phyloP scores from a whole-genome alignment of 2,888 invertebrate species.

The Sialis lutaria region DNA sequence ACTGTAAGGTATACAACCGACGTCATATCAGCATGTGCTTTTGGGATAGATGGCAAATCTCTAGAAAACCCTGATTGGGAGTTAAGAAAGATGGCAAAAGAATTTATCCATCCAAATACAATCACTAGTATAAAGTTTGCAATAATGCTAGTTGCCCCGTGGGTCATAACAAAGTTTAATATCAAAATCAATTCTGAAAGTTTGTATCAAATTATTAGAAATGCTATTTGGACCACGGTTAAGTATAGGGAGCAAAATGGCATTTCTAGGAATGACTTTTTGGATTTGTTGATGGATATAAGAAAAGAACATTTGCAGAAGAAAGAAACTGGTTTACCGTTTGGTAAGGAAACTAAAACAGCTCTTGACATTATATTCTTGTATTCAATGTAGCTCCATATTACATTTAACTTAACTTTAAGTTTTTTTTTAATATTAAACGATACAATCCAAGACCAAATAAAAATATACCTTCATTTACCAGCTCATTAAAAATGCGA shows the following conservation, averaged over 20 bases:
- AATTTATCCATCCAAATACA: neutral
- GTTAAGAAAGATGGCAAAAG: neutral
- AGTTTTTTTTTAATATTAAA: too few species aligned
- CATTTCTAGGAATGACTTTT: slow-evolving; percentile 2
- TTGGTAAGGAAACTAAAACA: too few species aligned
- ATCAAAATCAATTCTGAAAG: neutral
- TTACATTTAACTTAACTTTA: too few species aligned
- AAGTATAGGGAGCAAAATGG: slow-evolving; percentile 1
- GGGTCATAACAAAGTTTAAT: neutral
- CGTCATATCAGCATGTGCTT: neutral
- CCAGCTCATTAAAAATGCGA: too few species aligned
- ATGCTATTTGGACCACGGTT: neutral
- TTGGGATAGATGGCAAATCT: neutral
- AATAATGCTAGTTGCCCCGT: neutral
- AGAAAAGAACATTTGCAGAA: neutral
- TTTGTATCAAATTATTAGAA: neutral
- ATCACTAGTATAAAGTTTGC: neutral
- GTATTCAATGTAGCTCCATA: too few species aligned
- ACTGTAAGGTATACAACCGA: neutral
- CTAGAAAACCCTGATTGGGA: neutral
- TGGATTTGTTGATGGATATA: slow-evolving; percentile 2
- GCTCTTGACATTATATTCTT: too few species aligned
- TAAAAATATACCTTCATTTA: too few species aligned
- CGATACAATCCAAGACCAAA: too few species aligned
- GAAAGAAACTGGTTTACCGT: too few species aligned